Evolutionary conservation across 2,888 invertebrate species (phyloP), one percentile per base, ranked within the genome.

Genomic region (Cataglyphis livida): DNA sequence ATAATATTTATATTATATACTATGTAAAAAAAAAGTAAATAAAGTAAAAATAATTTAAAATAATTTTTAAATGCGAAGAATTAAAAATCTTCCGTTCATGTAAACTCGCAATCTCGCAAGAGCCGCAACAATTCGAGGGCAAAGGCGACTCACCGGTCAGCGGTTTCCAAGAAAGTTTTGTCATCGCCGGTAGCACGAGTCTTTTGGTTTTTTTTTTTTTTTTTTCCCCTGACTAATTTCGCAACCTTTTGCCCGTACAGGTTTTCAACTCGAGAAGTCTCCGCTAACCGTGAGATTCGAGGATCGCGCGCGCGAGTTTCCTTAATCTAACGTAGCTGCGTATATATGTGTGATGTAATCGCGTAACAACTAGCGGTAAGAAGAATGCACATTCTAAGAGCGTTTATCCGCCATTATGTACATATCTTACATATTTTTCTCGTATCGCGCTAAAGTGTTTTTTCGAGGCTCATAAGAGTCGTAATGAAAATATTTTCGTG

Each of bases 161-260:
- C 51, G 21, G 82, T 51, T 89, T 89, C 89, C 73, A 83, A 76
- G 89, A 89, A 89, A 83, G 89, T 89, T 89, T 89, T 89, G 89
- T 88, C 89, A 89, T 88, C 85, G 81, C 15, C n/a, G 12, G 18
- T 48, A 18, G 83, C 86, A 64, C 85, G 84, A 85, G 82, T 83
- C 88, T 88, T 89, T 88, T 86, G 87, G 85, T 87, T 84, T 88
- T 89, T 89, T 79, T 38, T 57, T 35, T 86, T 86, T 87, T 87
- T 70, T 25, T 38, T 48, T n/a, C 2, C 44, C 15, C 78, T 85
- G 71, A 51, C 79, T 74, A 84, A 89, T 89, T 89, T 89, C 82
- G 83, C 83, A 78, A 84, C 83, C 71, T 81, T 70, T 64, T 78
- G 38, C 59, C 65, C 82, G 86, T 82, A 66, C 70, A 78, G 64